Evolutionary conservation across 2,888 invertebrate species (phyloP), one percentile per base, ranked within the genome.

Genomic region (Leptothorax acervorum): DNA sequence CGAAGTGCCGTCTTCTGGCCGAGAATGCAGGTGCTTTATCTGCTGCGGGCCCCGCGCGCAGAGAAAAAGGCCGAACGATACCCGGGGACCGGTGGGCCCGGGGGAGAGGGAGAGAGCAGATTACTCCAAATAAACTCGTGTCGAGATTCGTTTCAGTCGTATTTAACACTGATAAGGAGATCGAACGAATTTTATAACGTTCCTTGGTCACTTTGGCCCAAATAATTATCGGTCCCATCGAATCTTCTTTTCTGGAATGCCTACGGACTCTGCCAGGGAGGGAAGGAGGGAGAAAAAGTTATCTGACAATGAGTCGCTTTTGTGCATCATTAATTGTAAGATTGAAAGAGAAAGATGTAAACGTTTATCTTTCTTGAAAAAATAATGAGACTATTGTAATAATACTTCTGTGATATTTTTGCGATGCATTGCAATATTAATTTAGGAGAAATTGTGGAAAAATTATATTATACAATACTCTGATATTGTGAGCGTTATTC

Each of bases 21-120:
- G 88, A 89, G 90, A 90, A 90, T 90, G 90, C 90, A 91, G 91
- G 90, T 90, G 90, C 83, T 90, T 90, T 90, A 90, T 90, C 91
- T 90, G n/a, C 28, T 55, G 79, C 73, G 60, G 60, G 82, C 79
- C 78, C 81, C 85, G 85, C 71, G 73, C 55, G 15, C 68, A 53
- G 51, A 71, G 82, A 75, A 82, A 81, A 86, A 83, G 39, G 39
- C 31, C 28, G 42, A 28, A 28, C 70, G 70, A 79, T 79, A 79
- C 23, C 63, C 55, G 23, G 45, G 51, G 28, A 55, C 12, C 31
- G 23, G 9, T 11, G 65, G 70, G 23, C 23, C 28, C 11, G 31
- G 2, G 9, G 18, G 9, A 18, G 31, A 4, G 45, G 23, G 12
- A 28, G 2, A 11, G 48, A 48, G 71, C 62, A 85, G 90, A 90